Conservation (phyloP, 1,140 invertebrate genomes). For the Diabrotica virgifera region DNA sequence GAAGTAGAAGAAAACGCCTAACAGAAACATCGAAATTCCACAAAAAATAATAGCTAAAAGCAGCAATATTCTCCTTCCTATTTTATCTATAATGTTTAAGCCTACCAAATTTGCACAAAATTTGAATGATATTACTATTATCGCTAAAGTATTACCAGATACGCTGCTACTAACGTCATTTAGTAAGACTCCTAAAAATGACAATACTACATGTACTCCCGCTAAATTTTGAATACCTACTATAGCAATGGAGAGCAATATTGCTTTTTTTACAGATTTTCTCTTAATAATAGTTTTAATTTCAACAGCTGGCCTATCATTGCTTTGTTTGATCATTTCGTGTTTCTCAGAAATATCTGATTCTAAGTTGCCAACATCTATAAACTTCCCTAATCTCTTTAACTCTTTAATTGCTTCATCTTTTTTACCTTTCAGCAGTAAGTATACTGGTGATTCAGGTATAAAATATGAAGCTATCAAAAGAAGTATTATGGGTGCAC, state of each 20-base stretch:
- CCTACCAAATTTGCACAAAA: conserved; percentile 66
- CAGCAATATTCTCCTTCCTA: conserved; percentile 70
- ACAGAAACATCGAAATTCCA: conserved; percentile 46
- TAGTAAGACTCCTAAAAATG: conserved; percentile 4
- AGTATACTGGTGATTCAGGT: conserved; percentile 79
- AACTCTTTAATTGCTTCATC: conserved; percentile 62
- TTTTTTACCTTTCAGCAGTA: conserved; percentile 58
- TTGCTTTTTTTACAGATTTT: conserved; percentile 58
- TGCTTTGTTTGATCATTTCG: conserved; percentile 51
- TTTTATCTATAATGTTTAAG: conserved; percentile 62
- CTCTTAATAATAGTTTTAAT: conserved; percentile 58
- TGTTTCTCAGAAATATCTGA: conserved; percentile 57
- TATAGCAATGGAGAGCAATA: conserved; percentile 68
- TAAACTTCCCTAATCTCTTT: conserved; percentile 61
- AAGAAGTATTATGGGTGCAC: conserved; percentile 61
- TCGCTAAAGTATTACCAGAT: conserved; percentile 69
- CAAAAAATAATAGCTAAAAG: conserved; percentile 67
- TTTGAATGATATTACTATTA: conserved; percentile 74
- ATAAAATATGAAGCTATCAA: conserved; percentile 63
- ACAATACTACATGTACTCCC: conserved; percentile 55
- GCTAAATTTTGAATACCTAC: conserved; percentile 74
- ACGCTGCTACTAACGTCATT: conserved; percentile 4
- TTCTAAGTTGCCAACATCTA: conserved; percentile 54
- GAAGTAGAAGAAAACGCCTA: conserved; percentile 64
- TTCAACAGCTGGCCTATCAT: conserved; percentile 52